Evolutionary conservation across 1,140 invertebrate genomes (phyloP), one percentile per base, ranked within the genome.

Genomic region (Papilio polyxenes): DNA sequence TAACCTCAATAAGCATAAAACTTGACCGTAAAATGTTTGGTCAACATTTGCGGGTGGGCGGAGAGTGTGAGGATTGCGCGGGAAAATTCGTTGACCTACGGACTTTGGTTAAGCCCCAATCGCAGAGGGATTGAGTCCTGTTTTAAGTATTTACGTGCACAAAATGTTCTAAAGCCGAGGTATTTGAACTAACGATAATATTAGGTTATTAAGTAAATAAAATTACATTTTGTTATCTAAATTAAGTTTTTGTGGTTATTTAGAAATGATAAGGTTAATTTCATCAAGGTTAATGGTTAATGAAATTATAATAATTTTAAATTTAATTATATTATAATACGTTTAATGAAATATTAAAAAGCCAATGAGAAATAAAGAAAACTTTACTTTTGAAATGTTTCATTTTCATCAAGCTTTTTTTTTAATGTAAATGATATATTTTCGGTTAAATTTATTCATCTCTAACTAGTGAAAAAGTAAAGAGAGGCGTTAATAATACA

Each of bases 81-180:
- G 40, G 74, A 40, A 75, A 75, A 48, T 49, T 44, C 74, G 74
- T 49, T 75, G 40, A 75, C 74, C 74, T 75, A 75, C 17, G 74
- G 74, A 48, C 72, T 75, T 75, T 48, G 17, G 72, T 48, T 75
- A 75, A 75, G 44, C 74, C 74, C 17, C 74, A 75, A 75, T 75
- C 74, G 74, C 74, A 49, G 2, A 48, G 74, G 74, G 74, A 44
- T 75, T 49, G 48, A 75, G 37, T 75, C 74, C 48, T 23, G 74
- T 48, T 75, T 75, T 49, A 75, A 75, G 74, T 75, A 75, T 49
- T 75, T 49, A 75, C 48, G 40, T 48, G 20, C 40, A 49, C 74
- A 75, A 75, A 75, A 75, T 49, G 44, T 75, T 48, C 17, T 49
- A 49, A 49, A 75, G n/a, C 74, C 17, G n/a, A 75, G 15, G 48